Conservation (phyloP, 2,888 invertebrate genomes). For the Tricholauxania praeusta region DNA sequence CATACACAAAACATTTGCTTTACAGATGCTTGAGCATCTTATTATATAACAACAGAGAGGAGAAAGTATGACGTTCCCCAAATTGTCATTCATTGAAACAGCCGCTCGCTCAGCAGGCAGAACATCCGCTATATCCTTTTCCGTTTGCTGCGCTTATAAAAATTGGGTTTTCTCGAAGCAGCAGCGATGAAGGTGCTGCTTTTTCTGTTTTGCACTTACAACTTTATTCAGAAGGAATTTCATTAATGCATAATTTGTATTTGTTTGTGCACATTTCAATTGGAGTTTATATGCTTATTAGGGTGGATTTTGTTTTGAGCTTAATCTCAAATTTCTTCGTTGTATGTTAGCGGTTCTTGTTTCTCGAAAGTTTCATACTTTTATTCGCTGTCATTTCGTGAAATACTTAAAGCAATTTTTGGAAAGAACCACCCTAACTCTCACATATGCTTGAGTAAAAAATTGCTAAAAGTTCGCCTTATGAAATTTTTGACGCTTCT, state of each 20-base stretch:
- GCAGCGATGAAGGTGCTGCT: slow-evolving; percentile 4
- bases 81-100: too few relatives aligned
- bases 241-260: slow-evolving; percentile 60
- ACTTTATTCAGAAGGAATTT: slow-evolving; percentile 55
- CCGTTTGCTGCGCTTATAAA: background rate
- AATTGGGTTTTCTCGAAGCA: background rate
- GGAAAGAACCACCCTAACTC: too few relatives aligned
- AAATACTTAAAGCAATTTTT: too few relatives aligned
- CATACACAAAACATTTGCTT: slow-evolving; percentile 34
- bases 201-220: background rate
- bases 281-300: too few relatives aligned
- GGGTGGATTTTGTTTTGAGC: too few relatives aligned
- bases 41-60: slow-evolving; percentile 51
- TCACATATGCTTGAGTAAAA: too few relatives aligned
- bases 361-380: too few relatives aligned
- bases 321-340: too few relatives aligned
- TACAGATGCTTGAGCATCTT: slow-evolving; percentile 44
- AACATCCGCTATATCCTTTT: background rate
- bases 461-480: background rate
- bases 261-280: slow-evolving; percentile 45
- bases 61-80: slow-evolving; percentile 25
- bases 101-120: background rate
- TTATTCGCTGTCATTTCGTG: too few relatives aligned
- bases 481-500: slow-evolving; percentile 14
- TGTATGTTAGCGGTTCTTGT: too few relatives aligned